phyloP scores from a whole-genome alignment of 2,113 vertebrate genomes.

The Prunella himalayana region DNA sequence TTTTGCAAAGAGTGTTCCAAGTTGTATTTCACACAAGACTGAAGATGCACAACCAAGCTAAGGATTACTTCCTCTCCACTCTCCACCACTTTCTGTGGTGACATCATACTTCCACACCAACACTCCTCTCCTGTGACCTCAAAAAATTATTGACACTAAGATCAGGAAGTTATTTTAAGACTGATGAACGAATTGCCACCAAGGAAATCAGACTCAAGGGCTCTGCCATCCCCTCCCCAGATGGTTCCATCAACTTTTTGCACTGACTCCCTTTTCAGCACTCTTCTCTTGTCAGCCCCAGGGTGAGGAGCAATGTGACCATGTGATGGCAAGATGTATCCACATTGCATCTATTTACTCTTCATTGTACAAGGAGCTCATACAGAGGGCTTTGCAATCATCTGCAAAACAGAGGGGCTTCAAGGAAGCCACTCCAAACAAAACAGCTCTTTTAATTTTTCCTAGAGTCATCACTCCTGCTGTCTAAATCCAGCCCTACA shows the following conservation, averaged over 20 bases:
- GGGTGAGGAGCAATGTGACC: not conserved
- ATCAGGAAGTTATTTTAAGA: not conserved
- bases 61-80: not conserved
- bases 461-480: not conserved
- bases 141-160: not conserved
- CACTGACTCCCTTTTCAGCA: not conserved
- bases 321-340: not conserved
- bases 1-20: not conserved
- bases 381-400: not conserved
- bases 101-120: not conserved
- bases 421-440: not conserved
- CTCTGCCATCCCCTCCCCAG: not conserved
- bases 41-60: not conserved
- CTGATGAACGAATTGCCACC: not conserved
- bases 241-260: not conserved
- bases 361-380: not conserved
- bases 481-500: not conserved
- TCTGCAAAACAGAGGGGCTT: not conserved
- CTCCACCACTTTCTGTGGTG: not conserved
- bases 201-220: not conserved
- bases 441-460: not conserved
- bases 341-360: not conserved
- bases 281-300: not conserved
- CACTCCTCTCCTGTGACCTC: not conserved
- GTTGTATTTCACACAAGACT: accelerated